Conservation (phyloP, 2,797 vertebrate genomes). For the Bovichtus variegatus region DNA sequence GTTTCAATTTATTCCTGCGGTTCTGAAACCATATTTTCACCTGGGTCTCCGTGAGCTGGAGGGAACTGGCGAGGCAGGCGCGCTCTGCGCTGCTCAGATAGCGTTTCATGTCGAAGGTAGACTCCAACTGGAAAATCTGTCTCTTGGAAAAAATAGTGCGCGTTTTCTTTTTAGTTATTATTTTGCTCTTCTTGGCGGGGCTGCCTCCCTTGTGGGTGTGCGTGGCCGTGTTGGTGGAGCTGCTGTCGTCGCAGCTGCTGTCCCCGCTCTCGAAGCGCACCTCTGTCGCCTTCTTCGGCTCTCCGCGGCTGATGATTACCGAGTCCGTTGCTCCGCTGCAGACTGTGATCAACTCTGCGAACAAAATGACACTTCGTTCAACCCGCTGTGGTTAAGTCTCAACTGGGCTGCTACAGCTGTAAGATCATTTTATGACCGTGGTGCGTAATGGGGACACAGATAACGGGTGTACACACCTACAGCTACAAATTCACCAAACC, state of each 20-base stretch:
- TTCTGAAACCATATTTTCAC: slow-evolving; percentile 91
- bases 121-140: slow-evolving; percentile 90
- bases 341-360: slow-evolving; percentile 72
- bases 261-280: slow-evolving; percentile 80
- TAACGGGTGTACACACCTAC: not conserved
- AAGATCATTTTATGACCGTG: too few species aligned
- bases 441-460: slow-evolving; percentile 30
- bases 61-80: slow-evolving; percentile 89
- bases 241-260: slow-evolving; percentile 80
- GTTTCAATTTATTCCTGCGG: slow-evolving; percentile 90
- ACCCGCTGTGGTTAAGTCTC: not conserved
- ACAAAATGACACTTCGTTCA: slow-evolving; percentile 33
- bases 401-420: not conserved
- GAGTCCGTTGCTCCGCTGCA: slow-evolving; percentile 50
- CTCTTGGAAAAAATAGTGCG: slow-evolving; percentile 93
- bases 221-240: slow-evolving; percentile 59
- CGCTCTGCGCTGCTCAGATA: slow-evolving; percentile 92
- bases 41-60: slow-evolving; percentile 89
- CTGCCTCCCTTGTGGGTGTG: slow-evolving; percentile 53
- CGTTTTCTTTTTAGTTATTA: slow-evolving; percentile 88
- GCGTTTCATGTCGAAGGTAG: slow-evolving; percentile 89
- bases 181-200: slow-evolving; percentile 81
- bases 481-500: not conserved
- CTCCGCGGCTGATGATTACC: slow-evolving; percentile 62
- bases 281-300: slow-evolving; percentile 52